Conservation (phyloP, 2,888 invertebrate species). For the Melieria crassipennis region DNA sequence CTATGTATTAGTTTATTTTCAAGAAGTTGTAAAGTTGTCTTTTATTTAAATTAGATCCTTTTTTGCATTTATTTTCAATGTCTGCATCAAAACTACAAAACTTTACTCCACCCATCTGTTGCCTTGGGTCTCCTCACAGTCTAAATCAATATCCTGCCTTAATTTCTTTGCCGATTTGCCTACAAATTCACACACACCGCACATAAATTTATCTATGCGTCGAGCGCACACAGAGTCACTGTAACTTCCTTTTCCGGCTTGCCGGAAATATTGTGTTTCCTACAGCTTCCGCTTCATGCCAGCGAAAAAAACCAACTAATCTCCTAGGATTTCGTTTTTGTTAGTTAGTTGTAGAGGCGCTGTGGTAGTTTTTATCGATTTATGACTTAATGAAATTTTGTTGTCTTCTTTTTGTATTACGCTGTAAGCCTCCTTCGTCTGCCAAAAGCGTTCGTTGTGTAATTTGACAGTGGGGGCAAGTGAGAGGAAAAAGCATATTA, state of each 20-base stretch:
- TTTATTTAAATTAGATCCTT: no score
- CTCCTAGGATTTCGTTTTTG: not conserved
- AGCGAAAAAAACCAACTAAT: not conserved
- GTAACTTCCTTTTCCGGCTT: conserved; percentile 16
- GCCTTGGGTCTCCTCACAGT: no score
- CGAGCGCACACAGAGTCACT: conserved; percentile 5
- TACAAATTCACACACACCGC: not conserved
- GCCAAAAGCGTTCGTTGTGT: no score
- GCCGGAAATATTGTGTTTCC: conserved; percentile 30
- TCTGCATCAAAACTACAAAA: no score
- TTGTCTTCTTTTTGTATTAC: not conserved
- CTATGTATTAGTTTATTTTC: no score
- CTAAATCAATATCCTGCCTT: conserved; percentile 30
- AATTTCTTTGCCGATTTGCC: conserved; percentile 25
- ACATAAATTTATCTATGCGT: not conserved
- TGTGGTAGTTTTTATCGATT: conserved; percentile 36
- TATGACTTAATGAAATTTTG: conserved; percentile 42
- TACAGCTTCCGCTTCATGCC: not conserved
- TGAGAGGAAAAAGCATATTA: no score
- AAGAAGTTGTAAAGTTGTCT: no score
- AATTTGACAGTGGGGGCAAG: no score
- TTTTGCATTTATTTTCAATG: no score
- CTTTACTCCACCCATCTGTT: no score
- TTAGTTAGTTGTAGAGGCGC: not conserved
- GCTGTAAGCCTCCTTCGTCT: no score